Evolutionary conservation across 2,888 invertebrate genomes (phyloP), one percentile per base, ranked within the genome.

Genomic region (Zeuzera pyrina): DNA sequence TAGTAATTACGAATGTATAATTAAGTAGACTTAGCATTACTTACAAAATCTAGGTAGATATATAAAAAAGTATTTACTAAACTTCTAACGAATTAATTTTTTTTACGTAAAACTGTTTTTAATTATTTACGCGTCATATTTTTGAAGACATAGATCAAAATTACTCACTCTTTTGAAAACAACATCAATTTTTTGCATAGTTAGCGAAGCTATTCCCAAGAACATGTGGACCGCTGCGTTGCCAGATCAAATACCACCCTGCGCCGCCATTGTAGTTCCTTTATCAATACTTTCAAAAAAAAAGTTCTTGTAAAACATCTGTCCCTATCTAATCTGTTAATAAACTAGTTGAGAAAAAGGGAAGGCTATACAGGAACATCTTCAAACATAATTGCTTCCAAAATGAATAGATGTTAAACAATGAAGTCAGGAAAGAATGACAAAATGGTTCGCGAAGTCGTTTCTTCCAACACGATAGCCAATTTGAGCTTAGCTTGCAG

Each of bases 191-290:
- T 79, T 83, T 76, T 76, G 81, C 81, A 79, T 71, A 64, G 61
- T 66, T 71, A 64, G 67, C 70, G 53, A 72, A 69, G 76, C 72
- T 55, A 73, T 81, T 79, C 78, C 72, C 74, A 69, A 69, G 77
- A 83, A 74, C 79, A 81, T 78, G 72, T 79, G 81, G 72, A 74
- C 70, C 73, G 78, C 79, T 78, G 76, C 73, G 77, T 73, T 66
- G 73, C 70, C 74, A 77, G 81, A 74, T 79, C 77, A 81, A 79
- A 81, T 70, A 79, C 73, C 73, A 77, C 74, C 76, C 79, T 74
- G 77, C 74, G 72, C 69, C 68, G 64, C 64, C 69, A 78, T 76
- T 83, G 78, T 78, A 74, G 64, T 71, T 68, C 68, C 63, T 69
- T 69, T 73, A 77, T 71, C 72, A 70, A 69, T 71, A 65, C 69